Evolutionary conservation across 2,797 vertebrate species (phyloP).

Genomic region (Thalassophryne amazonica): DNA sequence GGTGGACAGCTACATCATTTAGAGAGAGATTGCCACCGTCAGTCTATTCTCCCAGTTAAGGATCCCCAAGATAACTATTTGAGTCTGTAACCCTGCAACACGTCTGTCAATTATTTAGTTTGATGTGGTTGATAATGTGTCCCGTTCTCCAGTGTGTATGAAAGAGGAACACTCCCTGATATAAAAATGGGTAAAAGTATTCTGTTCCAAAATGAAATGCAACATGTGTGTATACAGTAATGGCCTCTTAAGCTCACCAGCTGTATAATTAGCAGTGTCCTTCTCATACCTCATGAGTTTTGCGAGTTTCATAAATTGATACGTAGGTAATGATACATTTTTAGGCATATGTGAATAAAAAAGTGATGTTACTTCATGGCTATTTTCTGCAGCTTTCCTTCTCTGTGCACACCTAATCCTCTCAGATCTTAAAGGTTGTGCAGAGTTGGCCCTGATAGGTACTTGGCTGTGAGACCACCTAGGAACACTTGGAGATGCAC

Average conservation of each 20-base stretch:
- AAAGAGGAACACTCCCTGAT: constrained; percentile 10
- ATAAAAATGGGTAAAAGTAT: not conserved
- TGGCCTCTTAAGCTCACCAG: not conserved
- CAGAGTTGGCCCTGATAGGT: no score
- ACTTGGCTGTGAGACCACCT: no score
- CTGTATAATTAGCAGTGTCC: not conserved
- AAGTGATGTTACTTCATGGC: no score
- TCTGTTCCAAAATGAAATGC: not conserved
- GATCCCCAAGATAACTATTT: constrained; percentile 50
- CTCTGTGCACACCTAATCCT: no score
- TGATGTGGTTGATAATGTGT: constrained; percentile 45
- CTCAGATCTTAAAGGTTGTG: no score
- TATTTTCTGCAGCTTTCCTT: no score
- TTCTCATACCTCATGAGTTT: not conserved
- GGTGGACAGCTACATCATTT: constrained; percentile 58
- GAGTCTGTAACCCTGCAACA: constrained; percentile 35
- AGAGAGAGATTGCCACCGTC: constrained; percentile 48
- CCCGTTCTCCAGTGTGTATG: constrained; percentile 11
- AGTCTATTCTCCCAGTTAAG: constrained; percentile 49
- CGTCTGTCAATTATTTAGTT: constrained; percentile 49
- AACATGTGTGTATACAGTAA: not conserved
- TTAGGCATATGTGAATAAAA: constrained; percentile 19
- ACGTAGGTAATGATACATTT: constrained; percentile 25
- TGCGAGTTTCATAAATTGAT: not conserved
- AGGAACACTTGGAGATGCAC: no score